Evolutionary conservation across 2,888 invertebrate species (phyloP).

Genomic region (Diarsia brunnea): DNA sequence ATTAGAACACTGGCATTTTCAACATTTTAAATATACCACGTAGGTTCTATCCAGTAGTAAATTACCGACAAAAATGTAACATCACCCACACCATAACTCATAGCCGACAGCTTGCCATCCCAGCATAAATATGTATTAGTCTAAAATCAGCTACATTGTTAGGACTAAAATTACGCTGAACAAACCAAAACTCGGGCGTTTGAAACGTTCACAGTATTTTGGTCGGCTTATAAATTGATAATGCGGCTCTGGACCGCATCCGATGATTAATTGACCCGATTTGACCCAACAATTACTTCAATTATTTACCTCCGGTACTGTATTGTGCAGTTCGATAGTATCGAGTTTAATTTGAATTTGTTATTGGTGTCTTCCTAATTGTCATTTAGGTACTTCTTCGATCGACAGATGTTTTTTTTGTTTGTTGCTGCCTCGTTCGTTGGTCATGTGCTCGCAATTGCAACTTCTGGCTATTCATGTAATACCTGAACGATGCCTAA

Average conservation of each 20-base stretch:
- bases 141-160: slow-evolving; percentile 58
- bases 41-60: background rate
- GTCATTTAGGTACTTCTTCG: slow-evolving; percentile 17
- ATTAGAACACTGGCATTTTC: background rate
- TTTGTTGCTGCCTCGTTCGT: background rate
- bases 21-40: background rate
- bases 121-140: slow-evolving; percentile 56
- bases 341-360: slow-evolving; percentile 75
- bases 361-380: slow-evolving; percentile 62
- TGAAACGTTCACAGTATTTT: slow-evolving; percentile 74
- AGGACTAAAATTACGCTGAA: slow-evolving; percentile 49
- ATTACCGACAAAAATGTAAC: slow-evolving; percentile 29
- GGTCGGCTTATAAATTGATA: slow-evolving; percentile 83
- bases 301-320: slow-evolving; percentile 87
- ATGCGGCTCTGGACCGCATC: slow-evolving; percentile 81
- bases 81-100: slow-evolving; percentile 23
- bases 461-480: no score
- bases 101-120: slow-evolving; percentile 37
- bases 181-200: slow-evolving; percentile 35
- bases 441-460: no score
- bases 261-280: slow-evolving; percentile 89
- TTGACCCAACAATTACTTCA: slow-evolving; percentile 89
- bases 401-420: background rate
- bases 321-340: slow-evolving; percentile 72
- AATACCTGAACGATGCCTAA: no score